A percentile compares a stretch with the other conserved stretches of the same genome.
phyloP scores from a whole-genome alignment of 2,113 vertebrate species.

The Syngnathus typhle region DNA sequence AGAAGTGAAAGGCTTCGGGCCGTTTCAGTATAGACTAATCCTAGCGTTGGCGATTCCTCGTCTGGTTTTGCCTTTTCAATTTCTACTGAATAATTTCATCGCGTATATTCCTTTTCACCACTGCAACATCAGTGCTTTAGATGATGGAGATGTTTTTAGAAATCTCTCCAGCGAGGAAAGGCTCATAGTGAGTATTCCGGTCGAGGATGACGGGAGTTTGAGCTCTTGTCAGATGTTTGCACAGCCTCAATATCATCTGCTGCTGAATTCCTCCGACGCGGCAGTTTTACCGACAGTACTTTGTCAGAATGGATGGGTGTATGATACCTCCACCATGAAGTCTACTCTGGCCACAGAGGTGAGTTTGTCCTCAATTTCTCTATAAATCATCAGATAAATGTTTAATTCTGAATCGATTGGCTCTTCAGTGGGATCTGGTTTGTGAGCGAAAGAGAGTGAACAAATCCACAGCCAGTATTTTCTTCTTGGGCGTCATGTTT shows the following conservation, averaged over 20 bases:
- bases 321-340: conserved; percentile 74
- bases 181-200: conserved; percentile 70
- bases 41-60: conserved; percentile 65
- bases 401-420: background rate
- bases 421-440: conserved; percentile 54
- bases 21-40: conserved; percentile 66
- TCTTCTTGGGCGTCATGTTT: conserved; percentile 78
- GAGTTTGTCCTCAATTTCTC: conserved; percentile 9
- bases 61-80: conserved; percentile 76
- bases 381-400: background rate
- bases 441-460: conserved; percentile 58
- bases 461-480: conserved; percentile 74
- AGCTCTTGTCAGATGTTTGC: conserved; percentile 77
- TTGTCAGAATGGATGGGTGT: conserved; percentile 82
- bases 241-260: conserved; percentile 70
- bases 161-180: conserved; percentile 69
- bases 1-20: conserved; percentile 75
- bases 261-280: conserved; percentile 65
- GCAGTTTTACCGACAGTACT: conserved; percentile 36
- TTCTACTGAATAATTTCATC: conserved; percentile 77
- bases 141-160: conserved; percentile 51
- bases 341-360: conserved; percentile 84
- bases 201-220: conserved; percentile 64
- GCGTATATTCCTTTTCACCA: conserved; percentile 74
- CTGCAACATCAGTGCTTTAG: conserved; percentile 68